phyloP scores from a whole-genome alignment of 2,888 invertebrate genomes.

The Synergus gifuensis region DNA sequence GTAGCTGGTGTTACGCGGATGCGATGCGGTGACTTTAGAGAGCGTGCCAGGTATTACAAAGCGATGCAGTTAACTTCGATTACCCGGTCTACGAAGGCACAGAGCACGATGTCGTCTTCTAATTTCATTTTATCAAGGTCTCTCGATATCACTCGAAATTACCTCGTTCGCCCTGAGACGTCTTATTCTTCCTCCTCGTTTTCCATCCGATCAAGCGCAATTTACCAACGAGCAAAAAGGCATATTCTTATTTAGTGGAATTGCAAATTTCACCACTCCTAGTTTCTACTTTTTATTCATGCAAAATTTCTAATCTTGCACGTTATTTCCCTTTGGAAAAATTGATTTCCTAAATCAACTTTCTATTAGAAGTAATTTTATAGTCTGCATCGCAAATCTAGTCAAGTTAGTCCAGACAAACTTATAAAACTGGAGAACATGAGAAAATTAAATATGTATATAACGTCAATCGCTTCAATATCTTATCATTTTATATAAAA shows the following conservation, averaged over 20 bases:
- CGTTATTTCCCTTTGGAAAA: too few relatives aligned
- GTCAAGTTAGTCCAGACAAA: too few relatives aligned
- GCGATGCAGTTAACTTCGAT: constrained; percentile 71
- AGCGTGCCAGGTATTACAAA: constrained; percentile 66
- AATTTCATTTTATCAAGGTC: constrained; percentile 57
- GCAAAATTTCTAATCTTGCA: background rate
- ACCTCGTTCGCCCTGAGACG: constrained; percentile 52
- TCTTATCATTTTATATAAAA: too few relatives aligned
- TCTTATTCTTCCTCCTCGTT: background rate
- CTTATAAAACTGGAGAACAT: too few relatives aligned
- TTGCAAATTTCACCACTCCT: background rate
- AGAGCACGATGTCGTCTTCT: constrained; percentile 49
- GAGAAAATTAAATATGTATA: too few relatives aligned
- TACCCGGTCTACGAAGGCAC: constrained; percentile 59
- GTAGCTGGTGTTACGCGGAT: constrained; percentile 67
- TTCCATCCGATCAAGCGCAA: background rate
- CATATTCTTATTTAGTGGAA: background rate
- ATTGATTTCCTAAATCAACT: too few relatives aligned
- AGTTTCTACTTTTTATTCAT: background rate
- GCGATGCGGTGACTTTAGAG: constrained; percentile 64
- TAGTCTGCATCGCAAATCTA: too few relatives aligned
- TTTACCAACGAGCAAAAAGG: background rate
- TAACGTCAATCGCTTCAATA: too few relatives aligned
- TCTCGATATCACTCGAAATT: constrained; percentile 55
- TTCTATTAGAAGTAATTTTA: too few relatives aligned